A percentile compares a stretch with the other conserved stretches of the same genome.
phyloP scores from a whole-genome alignment of 1,140 invertebrate genomes.

The Galleria mellonella region DNA sequence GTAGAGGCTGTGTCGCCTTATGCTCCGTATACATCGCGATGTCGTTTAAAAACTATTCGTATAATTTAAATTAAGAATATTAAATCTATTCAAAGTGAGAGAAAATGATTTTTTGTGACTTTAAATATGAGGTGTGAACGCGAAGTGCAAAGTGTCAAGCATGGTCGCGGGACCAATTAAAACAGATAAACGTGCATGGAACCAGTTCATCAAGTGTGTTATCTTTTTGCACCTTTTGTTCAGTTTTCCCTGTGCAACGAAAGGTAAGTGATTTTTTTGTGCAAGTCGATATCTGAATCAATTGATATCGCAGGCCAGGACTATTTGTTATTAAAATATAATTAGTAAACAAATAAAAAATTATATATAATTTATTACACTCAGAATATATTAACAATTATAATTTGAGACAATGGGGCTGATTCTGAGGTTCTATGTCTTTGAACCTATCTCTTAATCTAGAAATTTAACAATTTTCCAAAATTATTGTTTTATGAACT shows the following conservation, averaged over 20 bases:
- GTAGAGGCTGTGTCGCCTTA: conserved; percentile 49
- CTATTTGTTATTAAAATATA: too few species aligned
- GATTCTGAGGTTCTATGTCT: too few species aligned
- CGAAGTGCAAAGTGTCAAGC: conserved; percentile 50
- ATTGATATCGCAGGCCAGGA: too few species aligned
- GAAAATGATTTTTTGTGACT: neutral
- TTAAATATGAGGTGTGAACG: conserved; percentile 15
- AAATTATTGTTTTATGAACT: too few species aligned
- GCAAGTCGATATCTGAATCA: too few species aligned
- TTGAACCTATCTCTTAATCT: too few species aligned
- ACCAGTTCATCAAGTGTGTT: conserved; percentile 43
- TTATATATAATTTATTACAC: too few species aligned
- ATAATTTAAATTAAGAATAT: too few species aligned
- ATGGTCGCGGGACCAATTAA: conserved; percentile 58
- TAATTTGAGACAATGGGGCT: too few species aligned
- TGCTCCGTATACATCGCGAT: conserved; percentile 50
- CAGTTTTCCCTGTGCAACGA: conserved; percentile 29
- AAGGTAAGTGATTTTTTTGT: conserved; percentile 36
- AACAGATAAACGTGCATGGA: conserved; percentile 55
- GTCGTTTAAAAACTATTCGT: conserved; percentile 6
- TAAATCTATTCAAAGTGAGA: neutral
- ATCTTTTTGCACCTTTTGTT: conserved; percentile 58
- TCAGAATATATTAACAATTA: too few species aligned
- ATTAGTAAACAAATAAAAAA: too few species aligned
- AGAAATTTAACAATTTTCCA: too few species aligned